Base-by-base conservation (phyloP, 2,888 invertebrate genomes). In the Drymonia ruficornis region DNA sequence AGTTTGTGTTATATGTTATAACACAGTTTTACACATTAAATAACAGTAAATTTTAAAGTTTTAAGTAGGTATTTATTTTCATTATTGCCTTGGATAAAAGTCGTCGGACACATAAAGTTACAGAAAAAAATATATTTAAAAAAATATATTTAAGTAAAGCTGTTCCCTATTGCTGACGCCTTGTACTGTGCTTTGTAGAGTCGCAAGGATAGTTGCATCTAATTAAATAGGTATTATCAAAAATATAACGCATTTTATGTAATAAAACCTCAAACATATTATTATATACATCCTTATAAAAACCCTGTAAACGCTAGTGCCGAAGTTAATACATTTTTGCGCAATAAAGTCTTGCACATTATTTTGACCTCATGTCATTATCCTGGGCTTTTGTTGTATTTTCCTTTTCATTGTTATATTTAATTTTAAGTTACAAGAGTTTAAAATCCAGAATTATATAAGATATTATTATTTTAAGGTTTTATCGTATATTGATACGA, bases 381-480 rank as follows among this genome's bases (percentile, higher is more conserved):
- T 36, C 5, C 13, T 36, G 13, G 13, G 59, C 40, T 70, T 74
- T 72, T 74, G 23, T 23, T 84, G 76, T 80, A 81, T 80, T 80
- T 74, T 63, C 66, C 67, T 74, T 77, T 75, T 74, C 73, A 76
- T 87, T 87, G 87, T 91, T 89, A 86, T 84, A 80, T 79, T 83
- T 88, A 89, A 80, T 89, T 87, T 60, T 88, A 85, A 81, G 83
- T 81, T 80, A 77, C 69, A 82, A 89, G 86, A 88, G 84, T 87
- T 87, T 89, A 84, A 84, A 80, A 81, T 81, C 88, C 89, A 89
- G 86, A 89, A 89, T 86, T 74, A 84, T 23, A 84, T 72, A 86
- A 40, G 89, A 90, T 91, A 91, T 91, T 89, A 90, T 83, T 89
- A 86, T 76, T 82, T 83, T 82, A 78, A 81, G 60, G 67, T 71